These are phyloP conservation scores for Clarias fuscus DNA, from an alignment of 2,797 vertebrate species.

Conservation along the genomic window DNA sequence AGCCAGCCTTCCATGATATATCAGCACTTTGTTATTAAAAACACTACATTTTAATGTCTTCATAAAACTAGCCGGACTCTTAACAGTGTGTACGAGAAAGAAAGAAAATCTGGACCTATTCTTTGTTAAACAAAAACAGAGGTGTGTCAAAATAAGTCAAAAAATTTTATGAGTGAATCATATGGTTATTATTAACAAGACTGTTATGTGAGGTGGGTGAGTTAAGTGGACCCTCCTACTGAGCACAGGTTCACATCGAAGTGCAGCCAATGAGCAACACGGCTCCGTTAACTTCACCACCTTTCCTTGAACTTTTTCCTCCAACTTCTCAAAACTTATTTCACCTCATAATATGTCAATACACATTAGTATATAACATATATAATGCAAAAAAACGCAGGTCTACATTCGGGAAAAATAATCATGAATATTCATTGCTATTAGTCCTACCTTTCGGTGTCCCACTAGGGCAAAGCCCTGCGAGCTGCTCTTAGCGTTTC, in stretches of 20 bases:
- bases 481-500: constrained; percentile 52
- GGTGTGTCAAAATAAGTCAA: not conserved
- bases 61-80: not conserved
- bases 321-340: constrained; percentile 43
- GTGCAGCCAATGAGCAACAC: constrained; percentile 54
- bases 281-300: constrained; percentile 25
- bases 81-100: not conserved
- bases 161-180: not conserved
- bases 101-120: not conserved
- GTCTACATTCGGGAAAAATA: not conserved
- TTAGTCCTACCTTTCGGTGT: constrained; percentile 54
- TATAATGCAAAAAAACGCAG: not conserved
- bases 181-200: constrained; percentile 19
- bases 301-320: constrained; percentile 42
- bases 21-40: not conserved
- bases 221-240: constrained; percentile 51
- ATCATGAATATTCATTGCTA: constrained; percentile 43
- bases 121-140: not conserved
- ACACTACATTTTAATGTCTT: not conserved
- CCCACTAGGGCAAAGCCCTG: constrained; percentile 40
- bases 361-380: not conserved
- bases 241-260: constrained; percentile 52
- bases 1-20: not conserved
- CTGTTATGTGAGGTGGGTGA: constrained; percentile 26
- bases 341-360: constrained; percentile 7